Base-by-base conservation (phyloP, 2,888 invertebrate genomes). In the Caenorhabditis sp. region DNA sequence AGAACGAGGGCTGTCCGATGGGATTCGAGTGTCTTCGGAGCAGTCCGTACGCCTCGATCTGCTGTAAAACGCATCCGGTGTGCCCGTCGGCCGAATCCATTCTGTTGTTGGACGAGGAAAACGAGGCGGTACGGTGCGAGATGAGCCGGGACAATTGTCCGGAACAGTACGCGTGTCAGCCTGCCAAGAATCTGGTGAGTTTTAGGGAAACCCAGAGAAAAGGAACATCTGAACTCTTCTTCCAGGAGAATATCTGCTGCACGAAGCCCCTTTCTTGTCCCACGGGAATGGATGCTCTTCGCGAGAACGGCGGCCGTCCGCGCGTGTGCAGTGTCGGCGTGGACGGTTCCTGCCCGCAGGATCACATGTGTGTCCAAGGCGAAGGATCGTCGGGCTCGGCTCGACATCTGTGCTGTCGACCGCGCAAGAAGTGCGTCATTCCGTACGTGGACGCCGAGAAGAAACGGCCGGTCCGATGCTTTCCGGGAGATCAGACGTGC, bases 41-140 rank as follows among this genome's bases (percentile, higher is more conserved):
- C 48, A 68, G 77, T 55, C 79, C 82, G 8, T 84, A 77, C 30
- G 78, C 84, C 2, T 79, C 83, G 8, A 75, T 85, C n/a, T 85
- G 84, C 48, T 85, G 84, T 59, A 63, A 73, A 65, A 76, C 81
- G 1, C 65, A 77, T 20, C 83, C 83, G 22, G 63, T 66, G 1
- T 85, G 84, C 48, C 84, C 84, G 6, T 72, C 80, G 2, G 80
- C 83, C 1, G 84, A 85, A 37, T 79, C 79, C 0, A 80, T 82
- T 37, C 24, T 78, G 0, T 35, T 78, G 17, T 17, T 73, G 0
- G 61, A 77, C 39, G 65, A 58, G 5, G 48, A 68, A n/a, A 55
- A 68, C 43, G 78, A 72, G 15, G 66, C 76, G 24, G 35, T 62
- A 30, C 43, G 72, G n/a, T 73, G 73, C 11, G 48, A 46, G 15